phyloP scores from a whole-genome alignment of 1,140 invertebrate genomes.

The Macrocentrus cingulum region DNA sequence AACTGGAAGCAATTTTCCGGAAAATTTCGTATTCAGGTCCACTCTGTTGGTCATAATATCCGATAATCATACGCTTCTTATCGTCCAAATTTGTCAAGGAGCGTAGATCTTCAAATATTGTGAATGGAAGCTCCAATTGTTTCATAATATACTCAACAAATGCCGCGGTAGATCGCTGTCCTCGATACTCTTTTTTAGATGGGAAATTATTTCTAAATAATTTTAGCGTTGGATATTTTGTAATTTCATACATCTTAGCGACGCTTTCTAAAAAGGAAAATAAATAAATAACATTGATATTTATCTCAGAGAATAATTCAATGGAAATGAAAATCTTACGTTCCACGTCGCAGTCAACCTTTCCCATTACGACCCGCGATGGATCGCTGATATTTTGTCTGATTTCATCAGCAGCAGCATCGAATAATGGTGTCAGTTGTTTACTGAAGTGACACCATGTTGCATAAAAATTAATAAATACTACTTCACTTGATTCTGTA shows the following conservation, averaged over 20 bases:
- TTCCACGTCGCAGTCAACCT: constrained; percentile 96
- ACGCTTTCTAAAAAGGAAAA: constrained; percentile 65
- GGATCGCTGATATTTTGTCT: constrained; percentile 75
- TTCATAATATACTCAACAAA: constrained; percentile 86
- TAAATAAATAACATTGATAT: constrained; percentile 36
- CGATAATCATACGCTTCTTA: constrained; percentile 89
- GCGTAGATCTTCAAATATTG: constrained; percentile 73
- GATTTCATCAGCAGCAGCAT: constrained; percentile 91
- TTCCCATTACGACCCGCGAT: constrained; percentile 88
- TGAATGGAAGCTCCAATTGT: constrained; percentile 87
- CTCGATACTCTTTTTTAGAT: constrained; percentile 93
- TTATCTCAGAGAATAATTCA: constrained; percentile 18
- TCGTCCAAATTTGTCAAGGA: constrained; percentile 81
- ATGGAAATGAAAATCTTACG: constrained; percentile 58
- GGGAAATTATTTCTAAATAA: constrained; percentile 92
- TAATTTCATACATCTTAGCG: constrained; percentile 90
- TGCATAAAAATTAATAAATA: constrained; percentile 98
- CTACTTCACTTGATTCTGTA: constrained; percentile 91
- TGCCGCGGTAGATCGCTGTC: constrained; percentile 78
- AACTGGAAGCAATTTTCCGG: constrained; percentile 78
- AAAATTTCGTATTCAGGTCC: constrained; percentile 79
- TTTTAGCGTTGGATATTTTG: constrained; percentile 98
- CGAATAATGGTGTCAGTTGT: constrained; percentile 93
- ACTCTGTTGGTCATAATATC: constrained; percentile 86
- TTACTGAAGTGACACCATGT: constrained; percentile 98